These are phyloP conservation scores for Graphium colonna DNA, from an alignment of 2,888 invertebrate species.

Conservation along the genomic window DNA sequence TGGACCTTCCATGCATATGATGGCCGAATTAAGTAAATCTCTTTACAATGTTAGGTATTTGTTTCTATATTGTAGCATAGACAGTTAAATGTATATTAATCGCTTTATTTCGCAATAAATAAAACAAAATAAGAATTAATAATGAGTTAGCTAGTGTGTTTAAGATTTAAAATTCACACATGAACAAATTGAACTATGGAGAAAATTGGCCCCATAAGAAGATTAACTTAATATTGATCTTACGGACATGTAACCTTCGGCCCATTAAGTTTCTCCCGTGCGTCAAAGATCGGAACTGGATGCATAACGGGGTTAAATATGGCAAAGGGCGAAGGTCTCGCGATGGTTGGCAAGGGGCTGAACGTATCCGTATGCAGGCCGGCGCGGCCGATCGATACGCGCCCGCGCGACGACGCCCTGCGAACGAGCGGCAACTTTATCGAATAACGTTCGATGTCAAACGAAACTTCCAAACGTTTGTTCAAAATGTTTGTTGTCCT, in stretches of 20 bases:
- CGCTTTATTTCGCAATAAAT: too few species aligned
- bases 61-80: too few species aligned
- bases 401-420: conserved; percentile 70
- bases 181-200: too few species aligned
- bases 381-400: conserved; percentile 70
- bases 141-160: too few species aligned
- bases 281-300: background rate
- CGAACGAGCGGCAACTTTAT: conserved; percentile 49
- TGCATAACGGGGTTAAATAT: background rate
- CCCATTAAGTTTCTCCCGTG: too few species aligned
- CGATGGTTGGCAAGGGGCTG: conserved; percentile 67
- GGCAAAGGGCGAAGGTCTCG: conserved; percentile 53
- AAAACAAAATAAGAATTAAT: too few species aligned
- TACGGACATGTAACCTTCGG: too few species aligned
- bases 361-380: conserved; percentile 75
- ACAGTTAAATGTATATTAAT: too few species aligned
- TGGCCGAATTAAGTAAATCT: background rate
- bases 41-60: too few species aligned
- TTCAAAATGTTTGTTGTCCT: background rate
- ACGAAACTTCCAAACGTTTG: background rate
- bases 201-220: too few species aligned
- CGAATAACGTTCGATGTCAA: conserved; percentile 35
- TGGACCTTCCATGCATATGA: background rate
- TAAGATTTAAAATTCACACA: too few species aligned
- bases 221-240: too few species aligned